Percentiles rank a stretch among this genome's conserved stretches.
phyloP scores from a whole-genome alignment of 1,140 invertebrate genomes.

The Zaprionus vittiger region DNA sequence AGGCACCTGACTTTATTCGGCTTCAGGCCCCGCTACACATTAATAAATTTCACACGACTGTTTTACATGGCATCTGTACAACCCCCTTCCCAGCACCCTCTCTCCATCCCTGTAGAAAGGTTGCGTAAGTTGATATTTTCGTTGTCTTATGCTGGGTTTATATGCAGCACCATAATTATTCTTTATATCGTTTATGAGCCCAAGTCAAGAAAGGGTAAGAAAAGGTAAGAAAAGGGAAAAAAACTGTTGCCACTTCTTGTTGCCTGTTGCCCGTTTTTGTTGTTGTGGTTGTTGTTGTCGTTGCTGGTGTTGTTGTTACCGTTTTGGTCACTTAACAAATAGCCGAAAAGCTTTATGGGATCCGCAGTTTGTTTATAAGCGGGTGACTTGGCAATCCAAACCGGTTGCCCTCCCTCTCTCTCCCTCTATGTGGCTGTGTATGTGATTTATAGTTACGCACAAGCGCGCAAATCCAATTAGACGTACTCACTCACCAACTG shows the following conservation, averaged over 20 bases:
- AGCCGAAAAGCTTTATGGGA: constrained; percentile 76
- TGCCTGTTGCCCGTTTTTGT: constrained; percentile 34
- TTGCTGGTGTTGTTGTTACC: constrained; percentile 65
- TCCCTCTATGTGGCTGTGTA: constrained; percentile 11
- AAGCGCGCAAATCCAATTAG: constrained; percentile 82
- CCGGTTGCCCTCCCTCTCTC: constrained; percentile 57
- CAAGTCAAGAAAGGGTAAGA: constrained; percentile 34
- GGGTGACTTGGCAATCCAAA: constrained; percentile 81
- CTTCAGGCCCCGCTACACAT: no score
- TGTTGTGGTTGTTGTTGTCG: constrained; percentile 7
- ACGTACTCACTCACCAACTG: constrained; percentile 62
- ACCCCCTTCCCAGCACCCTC: neutral
- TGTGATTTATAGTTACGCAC: constrained; percentile 82
- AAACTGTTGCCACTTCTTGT: constrained; percentile 39
- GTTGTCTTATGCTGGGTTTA: constrained; percentile 47
- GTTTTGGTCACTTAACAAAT: constrained; percentile 80
- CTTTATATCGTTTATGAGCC: constrained; percentile 76
- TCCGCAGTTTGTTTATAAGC: constrained; percentile 73
- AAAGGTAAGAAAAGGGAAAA: constrained; percentile 7
- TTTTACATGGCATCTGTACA: constrained; percentile 50
- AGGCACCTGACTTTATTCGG: no score
- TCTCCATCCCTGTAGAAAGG: neutral
- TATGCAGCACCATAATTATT: constrained; percentile 78
- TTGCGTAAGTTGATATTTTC: constrained; percentile 69
- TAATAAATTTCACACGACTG: constrained; percentile 79